Evolutionary conservation across 2,797 vertebrate genomes (phyloP).

Genomic region (Argya squamiceps): DNA sequence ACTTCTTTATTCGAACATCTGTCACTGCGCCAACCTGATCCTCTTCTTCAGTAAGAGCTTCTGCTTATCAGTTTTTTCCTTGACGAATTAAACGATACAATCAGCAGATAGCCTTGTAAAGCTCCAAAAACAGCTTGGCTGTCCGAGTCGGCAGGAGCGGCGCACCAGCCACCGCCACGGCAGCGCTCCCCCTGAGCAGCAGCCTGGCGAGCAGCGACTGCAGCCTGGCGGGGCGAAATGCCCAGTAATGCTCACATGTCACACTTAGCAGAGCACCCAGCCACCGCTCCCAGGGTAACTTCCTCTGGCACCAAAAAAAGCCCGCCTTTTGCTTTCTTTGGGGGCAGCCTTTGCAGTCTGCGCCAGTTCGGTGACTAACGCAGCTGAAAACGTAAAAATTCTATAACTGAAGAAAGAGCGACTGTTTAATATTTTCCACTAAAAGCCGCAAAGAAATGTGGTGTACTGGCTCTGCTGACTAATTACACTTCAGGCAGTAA

Average conservation of each 20-base stretch:
- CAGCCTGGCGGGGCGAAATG: conserved; percentile 75
- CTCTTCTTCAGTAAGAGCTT: conserved; percentile 63
- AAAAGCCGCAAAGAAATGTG: conserved; percentile 79
- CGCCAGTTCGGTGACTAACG: conserved; percentile 79
- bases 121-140: background rate
- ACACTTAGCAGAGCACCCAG: conserved; percentile 72
- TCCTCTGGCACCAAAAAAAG: conserved; percentile 64
- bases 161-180: background rate
- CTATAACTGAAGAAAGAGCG: conserved; percentile 70
- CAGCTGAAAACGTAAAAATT: conserved; percentile 69
- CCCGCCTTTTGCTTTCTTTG: background rate
- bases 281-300: conserved; percentile 73
- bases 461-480: conserved; percentile 75
- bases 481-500: conserved; percentile 73
- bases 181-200: conserved; percentile 65
- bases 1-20: conserved; percentile 73
- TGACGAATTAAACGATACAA: conserved; percentile 4
- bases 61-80: conserved; percentile 21
- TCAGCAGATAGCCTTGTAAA: conserved; percentile 43
- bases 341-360: conserved; percentile 62
- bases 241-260: conserved; percentile 82
- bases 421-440: conserved; percentile 80
- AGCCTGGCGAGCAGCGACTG: conserved; percentile 68
- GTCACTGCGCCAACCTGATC: conserved; percentile 69
- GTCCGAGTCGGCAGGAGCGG: background rate